Percentiles rank a stretch among this genome's conserved stretches.
phyloP scores from a whole-genome alignment of 2,113 vertebrate genomes.

The Hylia prasina region DNA sequence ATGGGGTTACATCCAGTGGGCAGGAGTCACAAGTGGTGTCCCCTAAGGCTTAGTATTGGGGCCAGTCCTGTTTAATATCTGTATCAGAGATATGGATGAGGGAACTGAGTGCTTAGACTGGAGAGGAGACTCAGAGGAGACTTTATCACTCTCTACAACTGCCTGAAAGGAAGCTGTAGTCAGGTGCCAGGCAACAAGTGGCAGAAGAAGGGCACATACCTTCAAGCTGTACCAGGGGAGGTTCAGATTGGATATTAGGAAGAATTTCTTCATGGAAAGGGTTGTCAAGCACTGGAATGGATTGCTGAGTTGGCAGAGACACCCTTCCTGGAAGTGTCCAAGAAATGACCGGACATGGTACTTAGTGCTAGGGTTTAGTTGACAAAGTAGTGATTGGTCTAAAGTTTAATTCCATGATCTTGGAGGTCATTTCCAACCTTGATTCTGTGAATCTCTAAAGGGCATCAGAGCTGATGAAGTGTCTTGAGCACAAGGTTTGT shows the following conservation, averaged over 20 bases:
- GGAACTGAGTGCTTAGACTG: not conserved
- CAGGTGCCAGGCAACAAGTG: not conserved
- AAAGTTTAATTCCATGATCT: not conserved
- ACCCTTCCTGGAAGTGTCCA: not conserved
- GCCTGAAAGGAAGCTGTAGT: not conserved
- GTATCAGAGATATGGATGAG: fast-evolving
- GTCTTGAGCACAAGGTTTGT: not conserved
- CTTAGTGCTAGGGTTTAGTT: not conserved
- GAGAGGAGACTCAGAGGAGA: not conserved
- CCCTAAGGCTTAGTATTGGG: fast-evolving
- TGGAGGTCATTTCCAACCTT: not conserved
- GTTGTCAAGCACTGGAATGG: not conserved
- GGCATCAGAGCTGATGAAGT: not conserved
- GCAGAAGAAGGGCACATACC: not conserved
- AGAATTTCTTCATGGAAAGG: not conserved
- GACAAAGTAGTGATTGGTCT: too few relatives aligned
- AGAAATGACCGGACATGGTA: not conserved
- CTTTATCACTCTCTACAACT: not conserved
- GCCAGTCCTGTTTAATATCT: not conserved
- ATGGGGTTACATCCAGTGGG: not conserved
- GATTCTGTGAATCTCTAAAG: not conserved
- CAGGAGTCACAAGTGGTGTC: not conserved
- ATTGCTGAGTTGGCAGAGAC: not conserved
- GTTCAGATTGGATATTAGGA: not conserved
- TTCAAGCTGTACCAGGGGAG: not conserved